Conservation (phyloP, 1,140 invertebrate species). For the Lithobius niger region DNA sequence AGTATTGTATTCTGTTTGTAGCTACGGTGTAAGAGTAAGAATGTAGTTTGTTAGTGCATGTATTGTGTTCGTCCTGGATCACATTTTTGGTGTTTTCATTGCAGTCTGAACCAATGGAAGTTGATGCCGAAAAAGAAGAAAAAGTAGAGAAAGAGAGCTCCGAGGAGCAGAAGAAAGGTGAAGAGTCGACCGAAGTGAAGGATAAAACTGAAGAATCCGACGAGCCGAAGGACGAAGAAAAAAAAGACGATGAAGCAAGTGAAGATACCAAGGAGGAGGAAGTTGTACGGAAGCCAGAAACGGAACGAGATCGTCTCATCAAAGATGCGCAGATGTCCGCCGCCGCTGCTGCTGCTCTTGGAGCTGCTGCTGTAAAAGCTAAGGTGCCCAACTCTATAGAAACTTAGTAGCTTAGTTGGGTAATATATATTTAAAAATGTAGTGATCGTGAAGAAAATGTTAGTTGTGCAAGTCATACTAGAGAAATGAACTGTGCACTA, state of each 20-base stretch:
- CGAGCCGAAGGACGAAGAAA: constrained; percentile 13
- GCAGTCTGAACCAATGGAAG: constrained; percentile 13
- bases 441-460: too few species aligned
- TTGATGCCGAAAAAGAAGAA: constrained; percentile 18
- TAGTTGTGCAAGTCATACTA: too few species aligned
- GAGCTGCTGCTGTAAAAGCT: constrained; percentile 95
- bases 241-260: constrained; percentile 28
- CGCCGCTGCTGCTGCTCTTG: constrained; percentile 88
- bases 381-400: constrained; percentile 51
- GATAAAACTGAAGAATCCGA: constrained; percentile 23
- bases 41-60: too few species aligned
- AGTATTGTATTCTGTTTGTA: too few species aligned
- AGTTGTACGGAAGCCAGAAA: constrained; percentile 24
- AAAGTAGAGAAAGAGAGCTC: constrained; percentile 19
- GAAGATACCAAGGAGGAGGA: constrained; percentile 21
- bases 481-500: too few species aligned
- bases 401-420: too few species aligned
- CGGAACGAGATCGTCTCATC: constrained; percentile 34
- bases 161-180: constrained; percentile 25
- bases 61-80: too few species aligned
- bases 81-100: too few species aligned
- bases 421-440: too few species aligned
- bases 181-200: constrained; percentile 24
- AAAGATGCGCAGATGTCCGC: constrained; percentile 80
- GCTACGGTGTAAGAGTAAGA: too few species aligned